A percentile compares a stretch with the other conserved stretches of the same genome.
Evolutionary conservation across 1,140 invertebrate species (phyloP).

Genomic region (Campoletis sonorensis): DNA sequence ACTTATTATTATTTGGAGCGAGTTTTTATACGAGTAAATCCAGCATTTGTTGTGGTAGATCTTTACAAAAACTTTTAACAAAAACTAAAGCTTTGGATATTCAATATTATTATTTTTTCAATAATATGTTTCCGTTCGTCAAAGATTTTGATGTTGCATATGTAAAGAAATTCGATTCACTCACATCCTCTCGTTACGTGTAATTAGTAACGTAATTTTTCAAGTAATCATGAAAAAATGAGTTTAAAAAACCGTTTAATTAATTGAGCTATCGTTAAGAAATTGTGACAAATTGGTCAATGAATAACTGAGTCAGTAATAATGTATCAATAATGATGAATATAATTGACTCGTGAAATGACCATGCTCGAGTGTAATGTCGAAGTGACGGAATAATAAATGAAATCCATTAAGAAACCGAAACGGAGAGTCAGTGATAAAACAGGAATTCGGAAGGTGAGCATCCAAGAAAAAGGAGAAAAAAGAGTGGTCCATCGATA

Average conservation of each 20-base stretch:
- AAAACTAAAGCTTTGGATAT: too few species aligned
- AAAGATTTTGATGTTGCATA: too few species aligned
- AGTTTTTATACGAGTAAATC: too few species aligned
- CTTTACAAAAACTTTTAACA: too few species aligned
- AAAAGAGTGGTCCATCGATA: neutral
- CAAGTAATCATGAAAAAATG: neutral
- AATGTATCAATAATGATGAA: neutral
- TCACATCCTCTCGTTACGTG: too few species aligned
- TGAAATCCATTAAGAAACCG: neutral
- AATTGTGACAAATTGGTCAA: neutral
- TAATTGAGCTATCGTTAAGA: neutral
- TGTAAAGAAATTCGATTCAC: too few species aligned
- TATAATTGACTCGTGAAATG: neutral
- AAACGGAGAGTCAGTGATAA: neutral
- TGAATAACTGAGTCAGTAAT: neutral
- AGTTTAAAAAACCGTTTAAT: too few species aligned
- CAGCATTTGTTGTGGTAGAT: too few species aligned
- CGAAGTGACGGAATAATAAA: constrained; percentile 7
- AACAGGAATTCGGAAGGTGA: neutral
- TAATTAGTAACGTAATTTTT: too few species aligned
- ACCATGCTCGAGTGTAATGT: neutral
- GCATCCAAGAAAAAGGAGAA: neutral
- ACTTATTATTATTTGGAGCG: too few species aligned
- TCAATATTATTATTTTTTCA: too few species aligned
- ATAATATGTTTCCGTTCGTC: too few species aligned